These are phyloP conservation scores for Gallinago jamesoni DNA, from an alignment of 2,113 vertebrate species.

Conservation along the genomic window DNA sequence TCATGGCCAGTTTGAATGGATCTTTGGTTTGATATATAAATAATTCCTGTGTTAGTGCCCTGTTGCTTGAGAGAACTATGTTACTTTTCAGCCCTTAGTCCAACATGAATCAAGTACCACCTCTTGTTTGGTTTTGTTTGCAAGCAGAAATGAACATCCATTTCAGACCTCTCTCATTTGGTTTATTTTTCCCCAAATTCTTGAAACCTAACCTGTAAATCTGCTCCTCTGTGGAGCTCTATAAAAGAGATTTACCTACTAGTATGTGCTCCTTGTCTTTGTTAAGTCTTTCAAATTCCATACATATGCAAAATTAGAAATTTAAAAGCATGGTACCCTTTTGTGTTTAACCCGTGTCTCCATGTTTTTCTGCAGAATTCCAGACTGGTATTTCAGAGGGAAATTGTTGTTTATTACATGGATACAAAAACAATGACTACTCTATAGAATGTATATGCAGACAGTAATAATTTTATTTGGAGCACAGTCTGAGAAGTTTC, in stretches of 20 bases:
- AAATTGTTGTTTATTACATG: not conserved
- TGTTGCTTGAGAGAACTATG: not conserved
- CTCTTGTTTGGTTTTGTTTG: not conserved
- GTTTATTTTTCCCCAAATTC: not conserved
- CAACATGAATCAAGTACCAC: not conserved
- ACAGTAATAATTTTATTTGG: conserved; percentile 8
- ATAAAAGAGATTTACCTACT: not conserved
- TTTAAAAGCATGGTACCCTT: not conserved
- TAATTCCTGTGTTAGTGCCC: not conserved
- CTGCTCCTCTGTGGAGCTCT: not conserved
- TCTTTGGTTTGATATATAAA: not conserved
- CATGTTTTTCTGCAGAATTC: not conserved
- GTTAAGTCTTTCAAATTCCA: not conserved
- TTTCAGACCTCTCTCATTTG: not conserved
- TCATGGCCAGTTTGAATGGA: not conserved
- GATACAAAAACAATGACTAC: not conserved
- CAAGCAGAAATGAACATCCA: not conserved
- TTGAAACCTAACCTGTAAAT: not conserved
- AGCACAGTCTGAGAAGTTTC: not conserved
- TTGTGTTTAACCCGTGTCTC: not conserved
- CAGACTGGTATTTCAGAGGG: not conserved
- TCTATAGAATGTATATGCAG: not conserved
- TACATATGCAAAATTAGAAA: not conserved
- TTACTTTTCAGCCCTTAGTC: not conserved
- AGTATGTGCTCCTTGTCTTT: not conserved